These are phyloP conservation scores for Mamestra brassicae DNA, from an alignment of 2,888 invertebrate genomes.

Conservation along the genomic window DNA sequence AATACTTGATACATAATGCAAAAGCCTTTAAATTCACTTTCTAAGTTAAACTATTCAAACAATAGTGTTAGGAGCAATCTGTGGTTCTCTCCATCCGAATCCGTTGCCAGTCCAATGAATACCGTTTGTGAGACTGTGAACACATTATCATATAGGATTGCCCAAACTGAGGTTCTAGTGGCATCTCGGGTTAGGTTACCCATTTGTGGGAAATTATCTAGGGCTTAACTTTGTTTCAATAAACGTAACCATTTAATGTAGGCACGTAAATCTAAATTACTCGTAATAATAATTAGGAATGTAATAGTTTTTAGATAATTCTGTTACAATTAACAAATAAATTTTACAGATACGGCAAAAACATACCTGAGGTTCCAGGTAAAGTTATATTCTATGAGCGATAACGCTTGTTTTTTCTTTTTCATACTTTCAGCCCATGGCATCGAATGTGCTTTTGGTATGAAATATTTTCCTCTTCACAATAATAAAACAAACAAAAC, in stretches of 20 bases:
- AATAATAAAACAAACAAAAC: neutral
- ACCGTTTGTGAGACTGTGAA: constrained; percentile 19
- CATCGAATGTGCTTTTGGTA: neutral
- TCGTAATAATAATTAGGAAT: too few species aligned
- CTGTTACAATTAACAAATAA: too few species aligned
- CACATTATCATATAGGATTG: constrained; percentile 53
- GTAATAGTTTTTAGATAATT: too few species aligned
- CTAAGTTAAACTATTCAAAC: constrained; percentile 44
- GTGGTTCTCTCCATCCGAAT: constrained; percentile 7
- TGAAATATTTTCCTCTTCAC: neutral
- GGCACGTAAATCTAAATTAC: neutral
- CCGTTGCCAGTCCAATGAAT: constrained; percentile 51
- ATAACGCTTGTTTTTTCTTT: too few species aligned
- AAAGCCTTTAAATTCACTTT: constrained; percentile 3
- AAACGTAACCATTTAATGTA: neutral
- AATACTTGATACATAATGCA: neutral
- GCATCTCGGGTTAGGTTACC: constrained; percentile 14
- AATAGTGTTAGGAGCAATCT: constrained; percentile 23
- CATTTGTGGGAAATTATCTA: constrained; percentile 25
- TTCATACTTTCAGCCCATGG: neutral
- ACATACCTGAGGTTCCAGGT: too few species aligned
- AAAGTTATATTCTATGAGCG: too few species aligned
- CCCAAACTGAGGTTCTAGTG: constrained; percentile 26
- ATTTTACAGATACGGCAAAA: too few species aligned
- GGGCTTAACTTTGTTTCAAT: neutral